Conservation (phyloP, 2,113 vertebrate species). For the Ammodytes marinus region DNA sequence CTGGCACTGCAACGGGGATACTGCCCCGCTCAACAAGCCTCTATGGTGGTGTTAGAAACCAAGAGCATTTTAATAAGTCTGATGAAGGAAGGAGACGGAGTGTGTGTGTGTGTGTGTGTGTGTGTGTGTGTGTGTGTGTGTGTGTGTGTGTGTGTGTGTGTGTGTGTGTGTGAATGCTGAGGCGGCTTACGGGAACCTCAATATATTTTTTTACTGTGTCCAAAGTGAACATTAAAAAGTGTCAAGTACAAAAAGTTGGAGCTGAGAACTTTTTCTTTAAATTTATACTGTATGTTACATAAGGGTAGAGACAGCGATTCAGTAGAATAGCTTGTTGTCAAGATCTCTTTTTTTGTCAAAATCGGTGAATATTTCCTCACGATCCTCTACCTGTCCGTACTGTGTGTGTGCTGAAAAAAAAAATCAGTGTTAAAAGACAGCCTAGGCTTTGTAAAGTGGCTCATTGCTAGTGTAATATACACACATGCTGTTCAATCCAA, state of each 20-base stretch:
- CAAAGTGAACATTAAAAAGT: neutral
- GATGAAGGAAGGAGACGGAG: slow-evolving; percentile 7
- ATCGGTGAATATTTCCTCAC: no score
- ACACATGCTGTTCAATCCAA: no score
- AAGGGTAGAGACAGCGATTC: no score
- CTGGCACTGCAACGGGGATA: slow-evolving; percentile 2
- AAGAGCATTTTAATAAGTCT: slow-evolving; percentile 36
- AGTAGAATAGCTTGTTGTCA: no score
- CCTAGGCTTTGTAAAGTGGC: no score
- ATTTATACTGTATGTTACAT: no score
- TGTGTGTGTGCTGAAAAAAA: no score
- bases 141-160: neutral
- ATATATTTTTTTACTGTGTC: slow-evolving; percentile 21
- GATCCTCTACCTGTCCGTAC: no score
- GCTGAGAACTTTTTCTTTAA: neutral
- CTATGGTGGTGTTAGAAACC: slow-evolving; percentile 16
- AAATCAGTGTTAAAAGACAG: no score
- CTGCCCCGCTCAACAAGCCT: slow-evolving; percentile 21
- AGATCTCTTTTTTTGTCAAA: no score
- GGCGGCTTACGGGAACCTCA: neutral
- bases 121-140: neutral
- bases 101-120: neutral
- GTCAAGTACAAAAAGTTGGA: neutral
- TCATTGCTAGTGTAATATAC: no score
- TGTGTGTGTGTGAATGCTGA: neutral